phyloP scores from a whole-genome alignment of 2,888 invertebrate genomes.

The Dynastes maya region DNA sequence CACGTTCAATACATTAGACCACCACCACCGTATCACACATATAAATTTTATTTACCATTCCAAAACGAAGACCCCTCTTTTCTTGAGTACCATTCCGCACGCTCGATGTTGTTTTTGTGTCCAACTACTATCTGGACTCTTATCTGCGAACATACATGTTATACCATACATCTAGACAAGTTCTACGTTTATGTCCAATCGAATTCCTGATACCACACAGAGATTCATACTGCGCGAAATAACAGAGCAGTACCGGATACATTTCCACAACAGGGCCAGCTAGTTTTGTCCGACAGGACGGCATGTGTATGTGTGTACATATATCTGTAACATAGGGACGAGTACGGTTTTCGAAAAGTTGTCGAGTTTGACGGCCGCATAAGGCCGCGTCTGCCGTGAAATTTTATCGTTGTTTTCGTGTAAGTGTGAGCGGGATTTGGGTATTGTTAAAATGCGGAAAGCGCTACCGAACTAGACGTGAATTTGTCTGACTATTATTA shows the following conservation, averaged over 20 bases:
- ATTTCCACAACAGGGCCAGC: constrained; percentile 11
- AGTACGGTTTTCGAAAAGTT: constrained; percentile 5
- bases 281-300: not conserved
- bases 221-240: constrained; percentile 3
- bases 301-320: not conserved
- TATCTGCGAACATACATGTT: constrained; percentile 20
- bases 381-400: constrained; percentile 16
- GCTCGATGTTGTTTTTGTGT: constrained; percentile 13
- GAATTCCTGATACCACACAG: constrained; percentile 19
- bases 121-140: constrained; percentile 1
- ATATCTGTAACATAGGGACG: not conserved
- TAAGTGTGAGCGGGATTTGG: constrained; percentile 26
- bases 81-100: constrained; percentile 6
- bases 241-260: constrained; percentile 25
- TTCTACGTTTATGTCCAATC: constrained; percentile 22
- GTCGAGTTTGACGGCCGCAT: constrained; percentile 10
- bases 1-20: not conserved
- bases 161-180: constrained; percentile 10
- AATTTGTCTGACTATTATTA: constrained; percentile 28
- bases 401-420: constrained; percentile 30
- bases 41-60: constrained; percentile 7
- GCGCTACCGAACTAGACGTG: constrained; percentile 17
- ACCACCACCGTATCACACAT: not conserved
- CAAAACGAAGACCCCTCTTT: not conserved
- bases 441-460: constrained; percentile 26